Evolutionary conservation across 2,888 invertebrate species (phyloP).

Genomic region (Halictus ligatus): DNA sequence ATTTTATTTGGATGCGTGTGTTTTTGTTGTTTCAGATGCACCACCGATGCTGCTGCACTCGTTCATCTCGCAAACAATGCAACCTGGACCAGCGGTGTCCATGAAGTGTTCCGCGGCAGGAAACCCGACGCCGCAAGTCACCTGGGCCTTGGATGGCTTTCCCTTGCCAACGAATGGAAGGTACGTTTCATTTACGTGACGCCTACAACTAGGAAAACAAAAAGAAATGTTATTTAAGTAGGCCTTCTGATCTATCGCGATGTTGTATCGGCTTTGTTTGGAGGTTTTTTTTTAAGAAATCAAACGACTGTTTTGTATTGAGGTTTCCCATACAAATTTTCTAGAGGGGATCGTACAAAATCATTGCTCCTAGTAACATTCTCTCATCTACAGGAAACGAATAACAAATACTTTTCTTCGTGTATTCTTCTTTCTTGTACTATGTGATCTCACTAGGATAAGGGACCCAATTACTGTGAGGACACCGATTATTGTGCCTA

Average conservation of each 20-base stretch:
- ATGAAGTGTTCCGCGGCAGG: conserved; percentile 91
- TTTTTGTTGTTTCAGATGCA: conserved; percentile 86
- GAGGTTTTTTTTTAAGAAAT: no score
- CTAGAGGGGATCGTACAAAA: no score
- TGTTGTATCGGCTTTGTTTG: background rate
- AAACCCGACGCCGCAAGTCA: conserved; percentile 91
- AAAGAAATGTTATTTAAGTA: background rate
- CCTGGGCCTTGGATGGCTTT: conserved; percentile 91
- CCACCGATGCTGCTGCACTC: conserved; percentile 90
- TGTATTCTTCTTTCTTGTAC: no score
- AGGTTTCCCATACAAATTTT: background rate
- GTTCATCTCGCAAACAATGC: conserved; percentile 92
- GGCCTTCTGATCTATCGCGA: background rate
- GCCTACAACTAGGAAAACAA: background rate
- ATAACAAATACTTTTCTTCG: no score
- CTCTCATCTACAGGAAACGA: no score
- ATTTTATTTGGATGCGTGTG: background rate
- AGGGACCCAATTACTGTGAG: no score
- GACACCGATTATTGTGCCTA: no score
- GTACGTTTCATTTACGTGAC: conserved; percentile 72
- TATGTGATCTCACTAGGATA: no score
- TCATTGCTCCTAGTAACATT: no score
- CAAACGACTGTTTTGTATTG: no score
- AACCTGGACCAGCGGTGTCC: conserved; percentile 91
- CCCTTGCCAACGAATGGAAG: conserved; percentile 87